Percentiles rank a stretch among this genome's conserved stretches.
phyloP scores from a whole-genome alignment of 37 sponge, comb jelly and placozoan genomes.

The Ianthella basta region DNA sequence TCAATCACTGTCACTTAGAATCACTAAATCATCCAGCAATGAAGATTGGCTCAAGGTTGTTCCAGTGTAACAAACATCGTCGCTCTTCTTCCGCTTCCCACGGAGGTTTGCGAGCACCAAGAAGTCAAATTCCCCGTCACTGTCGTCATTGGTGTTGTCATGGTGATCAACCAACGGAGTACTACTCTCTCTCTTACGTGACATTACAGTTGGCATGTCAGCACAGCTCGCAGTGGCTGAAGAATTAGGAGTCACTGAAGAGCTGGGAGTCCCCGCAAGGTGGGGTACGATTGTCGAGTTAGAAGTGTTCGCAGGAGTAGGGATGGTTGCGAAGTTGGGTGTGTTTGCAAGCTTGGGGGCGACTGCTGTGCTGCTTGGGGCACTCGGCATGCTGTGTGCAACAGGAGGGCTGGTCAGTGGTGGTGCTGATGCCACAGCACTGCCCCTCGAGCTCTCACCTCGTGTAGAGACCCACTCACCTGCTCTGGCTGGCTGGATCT shows the following conservation, averaged over 20 bases:
- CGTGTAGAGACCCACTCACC: constrained; percentile 4
- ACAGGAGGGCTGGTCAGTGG: not conserved
- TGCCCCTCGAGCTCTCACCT: not conserved
- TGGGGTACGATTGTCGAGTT: not conserved
- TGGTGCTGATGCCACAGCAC: not conserved
- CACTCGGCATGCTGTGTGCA: too few relatives aligned
- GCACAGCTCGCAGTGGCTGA: not conserved
- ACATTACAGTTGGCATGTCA: not conserved
- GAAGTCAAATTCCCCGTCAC: constrained; percentile 14
- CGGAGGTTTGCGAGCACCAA: not conserved
- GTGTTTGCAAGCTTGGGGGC: not conserved
- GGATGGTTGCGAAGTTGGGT: not conserved
- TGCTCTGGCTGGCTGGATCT: not conserved
- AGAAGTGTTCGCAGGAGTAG: not conserved
- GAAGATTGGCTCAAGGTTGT: too few relatives aligned
- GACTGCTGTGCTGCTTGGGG: too few relatives aligned
- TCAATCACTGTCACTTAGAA: constrained; percentile 36
- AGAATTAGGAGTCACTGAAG: not conserved
- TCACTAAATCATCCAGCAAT: not conserved
- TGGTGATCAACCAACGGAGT: too few relatives aligned
- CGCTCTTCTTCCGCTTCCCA: constrained; percentile 25
- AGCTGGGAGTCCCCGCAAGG: not conserved
- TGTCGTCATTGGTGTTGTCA: not conserved
- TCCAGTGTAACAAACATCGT: not conserved
- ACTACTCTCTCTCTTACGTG: not conserved